Percentiles rank a stretch among this genome's conserved stretches.
Evolutionary conservation across 2,113 vertebrate genomes (phyloP).

Genomic region (Hippoglossus stenolepis): DNA sequence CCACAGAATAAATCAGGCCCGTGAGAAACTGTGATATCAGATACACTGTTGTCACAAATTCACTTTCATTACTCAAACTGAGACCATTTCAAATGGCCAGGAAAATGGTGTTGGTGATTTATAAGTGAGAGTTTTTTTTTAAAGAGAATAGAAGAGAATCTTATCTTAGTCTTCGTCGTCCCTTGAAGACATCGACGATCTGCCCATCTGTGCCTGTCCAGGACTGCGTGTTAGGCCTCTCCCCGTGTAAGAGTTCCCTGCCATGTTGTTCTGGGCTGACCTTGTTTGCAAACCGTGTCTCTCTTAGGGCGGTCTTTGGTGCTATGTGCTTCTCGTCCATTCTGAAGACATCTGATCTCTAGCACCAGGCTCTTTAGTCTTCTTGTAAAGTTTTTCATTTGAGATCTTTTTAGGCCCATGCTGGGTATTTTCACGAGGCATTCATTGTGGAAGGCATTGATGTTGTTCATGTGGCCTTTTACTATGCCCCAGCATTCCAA

Average conservation of each 20-base stretch:
- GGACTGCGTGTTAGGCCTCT: neutral
- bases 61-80: neutral
- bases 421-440: no score
- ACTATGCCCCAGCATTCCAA: no score
- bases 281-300: neutral
- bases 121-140: no score
- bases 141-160: neutral
- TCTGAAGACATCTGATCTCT: neutral
- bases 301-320: neutral
- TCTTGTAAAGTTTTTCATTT: no score
- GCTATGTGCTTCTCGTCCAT: neutral
- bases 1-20: neutral
- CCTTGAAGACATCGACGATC: neutral
- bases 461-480: no score
- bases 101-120: neutral
- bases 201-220: neutral
- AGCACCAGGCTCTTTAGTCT: no score
- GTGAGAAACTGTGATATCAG: constrained; percentile 6
- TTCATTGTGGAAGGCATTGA: no score
- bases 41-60: constrained; percentile 8
- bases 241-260: neutral
- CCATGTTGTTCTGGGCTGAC: neutral
- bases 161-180: no score
- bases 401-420: no score
- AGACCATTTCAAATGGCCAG: neutral